Evolutionary conservation across 1,140 invertebrate species (phyloP).

Genomic region (Diachasmimorpha longicaudata): DNA sequence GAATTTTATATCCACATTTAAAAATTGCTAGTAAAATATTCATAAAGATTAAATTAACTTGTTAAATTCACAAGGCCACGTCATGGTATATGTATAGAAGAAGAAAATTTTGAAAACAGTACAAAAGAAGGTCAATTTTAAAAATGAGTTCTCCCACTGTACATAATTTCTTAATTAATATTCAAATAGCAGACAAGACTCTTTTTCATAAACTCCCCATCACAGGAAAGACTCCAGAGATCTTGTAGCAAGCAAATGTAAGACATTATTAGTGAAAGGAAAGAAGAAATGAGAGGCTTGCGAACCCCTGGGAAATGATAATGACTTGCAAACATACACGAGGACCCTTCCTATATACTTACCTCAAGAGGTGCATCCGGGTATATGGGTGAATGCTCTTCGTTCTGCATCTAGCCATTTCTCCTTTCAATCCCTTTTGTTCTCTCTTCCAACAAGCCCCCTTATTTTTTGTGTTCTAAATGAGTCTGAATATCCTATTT

Average conservation of each 20-base stretch:
- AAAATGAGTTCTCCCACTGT: too few relatives aligned
- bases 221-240: neutral
- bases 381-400: neutral
- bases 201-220: too few relatives aligned
- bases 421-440: neutral
- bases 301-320: neutral
- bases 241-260: neutral
- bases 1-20: too few relatives aligned
- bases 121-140: too few relatives aligned
- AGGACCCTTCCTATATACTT: neutral
- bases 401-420: neutral
- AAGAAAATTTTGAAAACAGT: too few relatives aligned
- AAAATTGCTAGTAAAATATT: too few relatives aligned
- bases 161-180: too few relatives aligned
- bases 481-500: conserved; percentile 53
- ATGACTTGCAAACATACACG: conserved; percentile 18
- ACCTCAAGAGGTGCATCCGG: neutral
- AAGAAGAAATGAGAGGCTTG: neutral
- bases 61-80: too few relatives aligned
- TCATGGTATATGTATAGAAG: too few relatives aligned
- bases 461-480: conserved; percentile 29
- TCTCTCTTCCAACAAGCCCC: neutral
- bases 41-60: too few relatives aligned
- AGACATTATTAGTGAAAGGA: conserved; percentile 1
- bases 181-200: too few relatives aligned